phyloP scores from a whole-genome alignment of 2,888 invertebrate genomes.

The Rhorus exstirpatorius region DNA sequence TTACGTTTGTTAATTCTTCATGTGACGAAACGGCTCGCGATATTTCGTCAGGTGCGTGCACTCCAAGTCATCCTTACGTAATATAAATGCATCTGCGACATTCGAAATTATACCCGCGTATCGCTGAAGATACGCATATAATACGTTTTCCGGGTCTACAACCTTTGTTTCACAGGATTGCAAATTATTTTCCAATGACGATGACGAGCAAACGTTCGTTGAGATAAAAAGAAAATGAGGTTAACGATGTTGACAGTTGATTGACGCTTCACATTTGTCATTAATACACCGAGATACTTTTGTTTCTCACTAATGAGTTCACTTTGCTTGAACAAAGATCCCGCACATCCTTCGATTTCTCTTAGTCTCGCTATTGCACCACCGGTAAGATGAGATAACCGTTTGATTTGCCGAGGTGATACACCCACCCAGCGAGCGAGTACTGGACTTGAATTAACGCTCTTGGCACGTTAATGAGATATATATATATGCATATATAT shows the following conservation, averaged over 20 bases:
- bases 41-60: too few relatives aligned
- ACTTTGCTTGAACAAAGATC: constrained; percentile 45
- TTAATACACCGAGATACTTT: constrained; percentile 40
- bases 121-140: too few relatives aligned
- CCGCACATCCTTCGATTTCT: constrained; percentile 11
- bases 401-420: constrained; percentile 63
- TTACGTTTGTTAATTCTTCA: too few relatives aligned
- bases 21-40: too few relatives aligned
- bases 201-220: constrained; percentile 37
- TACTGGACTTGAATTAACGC: constrained; percentile 55
- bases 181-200: constrained; percentile 18
- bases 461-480: constrained; percentile 52
- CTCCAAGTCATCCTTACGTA: too few relatives aligned
- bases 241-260: constrained; percentile 69
- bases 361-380: constrained; percentile 26
- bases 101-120: too few relatives aligned
- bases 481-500: too few relatives aligned
- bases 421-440: constrained; percentile 29
- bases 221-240: constrained; percentile 52
- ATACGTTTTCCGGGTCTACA: not conserved
- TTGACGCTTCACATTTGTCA: constrained; percentile 45
- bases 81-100: too few relatives aligned
- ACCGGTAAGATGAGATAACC: constrained; percentile 43
- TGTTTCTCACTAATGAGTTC: constrained; percentile 51
- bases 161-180: constrained; percentile 19